Percentiles rank a stretch among this genome's conserved stretches.
Evolutionary conservation across 1,140 invertebrate species (phyloP).

Genomic region (Teleogryllus occipitalis): DNA sequence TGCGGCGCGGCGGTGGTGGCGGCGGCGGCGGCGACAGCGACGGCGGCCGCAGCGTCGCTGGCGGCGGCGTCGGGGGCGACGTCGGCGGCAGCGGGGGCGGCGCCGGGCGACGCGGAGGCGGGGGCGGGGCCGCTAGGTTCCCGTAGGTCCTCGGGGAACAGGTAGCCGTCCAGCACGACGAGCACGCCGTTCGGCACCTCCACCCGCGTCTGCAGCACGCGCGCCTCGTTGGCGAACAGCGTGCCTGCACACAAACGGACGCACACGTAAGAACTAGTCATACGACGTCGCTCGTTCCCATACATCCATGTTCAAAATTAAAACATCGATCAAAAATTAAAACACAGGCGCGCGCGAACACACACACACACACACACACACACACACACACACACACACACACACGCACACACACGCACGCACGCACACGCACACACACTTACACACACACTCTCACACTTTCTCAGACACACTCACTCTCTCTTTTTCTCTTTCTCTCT

Average conservation of each 20-base stretch:
- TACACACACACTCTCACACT: too few relatives aligned
- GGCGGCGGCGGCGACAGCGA: conserved; percentile 25
- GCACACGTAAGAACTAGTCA: too few relatives aligned
- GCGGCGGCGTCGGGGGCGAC: conserved; percentile 19
- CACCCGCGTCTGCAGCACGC: conserved; percentile 34
- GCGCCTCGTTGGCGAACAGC: conserved; percentile 42
- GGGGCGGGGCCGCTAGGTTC: neutral
- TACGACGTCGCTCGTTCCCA: too few relatives aligned
- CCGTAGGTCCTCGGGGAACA: conserved; percentile 36
- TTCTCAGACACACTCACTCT: too few relatives aligned
- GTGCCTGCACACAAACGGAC: conserved; percentile 26
- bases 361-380: too few relatives aligned
- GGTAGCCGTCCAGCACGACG: conserved; percentile 41
- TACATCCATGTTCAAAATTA: too few relatives aligned
- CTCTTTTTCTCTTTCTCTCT: too few relatives aligned
- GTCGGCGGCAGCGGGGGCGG: conserved; percentile 14
- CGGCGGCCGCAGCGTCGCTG: conserved; percentile 26
- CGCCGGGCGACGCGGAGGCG: neutral
- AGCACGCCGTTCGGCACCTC: conserved; percentile 37
- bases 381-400: too few relatives aligned
- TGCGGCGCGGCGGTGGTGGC: neutral
- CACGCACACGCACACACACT: too few relatives aligned
- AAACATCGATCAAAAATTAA: too few relatives aligned
- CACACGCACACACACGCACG: too few relatives aligned
- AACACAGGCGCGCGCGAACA: too few relatives aligned